phyloP scores from a whole-genome alignment of 1,140 invertebrate genomes.

The Pseudomyrmex flavicornis region DNA sequence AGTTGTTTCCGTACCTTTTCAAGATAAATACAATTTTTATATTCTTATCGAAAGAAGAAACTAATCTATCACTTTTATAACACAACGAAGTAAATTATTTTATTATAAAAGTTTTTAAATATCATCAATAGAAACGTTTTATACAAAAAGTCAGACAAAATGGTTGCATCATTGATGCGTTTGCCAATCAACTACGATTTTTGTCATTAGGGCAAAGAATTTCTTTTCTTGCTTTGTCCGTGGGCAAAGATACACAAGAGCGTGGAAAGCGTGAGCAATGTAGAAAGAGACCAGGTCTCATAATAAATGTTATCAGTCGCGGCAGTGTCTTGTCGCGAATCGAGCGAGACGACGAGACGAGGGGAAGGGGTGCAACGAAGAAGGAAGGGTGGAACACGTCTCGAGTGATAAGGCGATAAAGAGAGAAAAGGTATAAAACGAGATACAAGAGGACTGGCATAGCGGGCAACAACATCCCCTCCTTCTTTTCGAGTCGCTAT shows the following conservation, averaged over 20 bases:
- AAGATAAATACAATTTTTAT: no score
- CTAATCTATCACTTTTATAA: no score
- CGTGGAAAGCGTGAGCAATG: slow-evolving; percentile 10
- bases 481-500: slow-evolving; percentile 43
- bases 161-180: slow-evolving; percentile 1
- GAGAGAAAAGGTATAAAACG: slow-evolving; percentile 71
- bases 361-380: background rate
- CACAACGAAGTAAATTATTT: no score
- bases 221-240: slow-evolving; percentile 66
- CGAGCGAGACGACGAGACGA: no score
- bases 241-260: slow-evolving; percentile 16
- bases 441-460: slow-evolving; percentile 68
- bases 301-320: slow-evolving; percentile 75
- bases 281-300: slow-evolving; percentile 47
- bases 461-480: slow-evolving; percentile 65
- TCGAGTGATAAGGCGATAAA: slow-evolving; percentile 74
- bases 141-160: slow-evolving; percentile 7
- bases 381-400: slow-evolving; percentile 65
- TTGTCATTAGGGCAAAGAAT: slow-evolving; percentile 10
- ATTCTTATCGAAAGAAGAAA: no score
- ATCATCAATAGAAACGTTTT: background rate
- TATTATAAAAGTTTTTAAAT: background rate
- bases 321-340: slow-evolving; percentile 66
- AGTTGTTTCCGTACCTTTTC: background rate
- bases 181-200: slow-evolving; percentile 11